These are phyloP conservation scores for Prosapia bicincta DNA, from an alignment of 2,888 invertebrate genomes.

Conservation along the genomic window DNA sequence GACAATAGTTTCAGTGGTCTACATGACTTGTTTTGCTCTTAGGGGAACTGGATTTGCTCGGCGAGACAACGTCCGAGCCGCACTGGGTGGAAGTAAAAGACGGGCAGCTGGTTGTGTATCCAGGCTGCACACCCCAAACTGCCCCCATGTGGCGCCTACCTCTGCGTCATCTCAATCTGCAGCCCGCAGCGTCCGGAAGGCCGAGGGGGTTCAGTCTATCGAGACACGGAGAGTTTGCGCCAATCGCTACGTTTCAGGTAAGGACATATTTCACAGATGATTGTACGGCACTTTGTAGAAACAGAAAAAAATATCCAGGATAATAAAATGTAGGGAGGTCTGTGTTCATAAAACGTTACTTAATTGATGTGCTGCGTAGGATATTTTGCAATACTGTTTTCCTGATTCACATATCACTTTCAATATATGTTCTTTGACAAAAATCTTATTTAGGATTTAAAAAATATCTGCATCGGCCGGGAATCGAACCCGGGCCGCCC, in stretches of 20 bases:
- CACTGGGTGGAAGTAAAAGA: slow-evolving; percentile 34
- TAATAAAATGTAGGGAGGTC: too few relatives aligned
- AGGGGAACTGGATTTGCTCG: slow-evolving; percentile 32
- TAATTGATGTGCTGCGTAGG: neutral
- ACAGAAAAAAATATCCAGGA: too few relatives aligned
- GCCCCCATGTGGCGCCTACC: slow-evolving; percentile 30
- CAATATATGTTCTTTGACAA: too few relatives aligned
- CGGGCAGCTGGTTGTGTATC: slow-evolving; percentile 31
- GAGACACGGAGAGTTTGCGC: slow-evolving; percentile 26
- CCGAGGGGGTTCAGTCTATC: slow-evolving; percentile 31
- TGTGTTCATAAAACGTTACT: too few relatives aligned
- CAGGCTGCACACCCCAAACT: slow-evolving; percentile 14
- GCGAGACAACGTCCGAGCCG: slow-evolving; percentile 23
- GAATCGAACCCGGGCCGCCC: too few relatives aligned
- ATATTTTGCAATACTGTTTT: too few relatives aligned
- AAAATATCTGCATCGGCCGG: too few relatives aligned
- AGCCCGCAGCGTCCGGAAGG: slow-evolving; percentile 29
- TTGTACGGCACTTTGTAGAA: too few relatives aligned
- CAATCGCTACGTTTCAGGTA: slow-evolving; percentile 31
- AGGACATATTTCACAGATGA: too few relatives aligned
- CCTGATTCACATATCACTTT: too few relatives aligned
- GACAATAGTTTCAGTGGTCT: too few relatives aligned
- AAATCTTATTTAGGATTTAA: too few relatives aligned
- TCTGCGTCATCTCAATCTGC: slow-evolving; percentile 32
- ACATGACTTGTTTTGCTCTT: neutral